Percentiles rank a stretch among this genome's conserved stretches.
phyloP scores from a whole-genome alignment of 2,797 vertebrate species.

The Oreortyx pictus region DNA sequence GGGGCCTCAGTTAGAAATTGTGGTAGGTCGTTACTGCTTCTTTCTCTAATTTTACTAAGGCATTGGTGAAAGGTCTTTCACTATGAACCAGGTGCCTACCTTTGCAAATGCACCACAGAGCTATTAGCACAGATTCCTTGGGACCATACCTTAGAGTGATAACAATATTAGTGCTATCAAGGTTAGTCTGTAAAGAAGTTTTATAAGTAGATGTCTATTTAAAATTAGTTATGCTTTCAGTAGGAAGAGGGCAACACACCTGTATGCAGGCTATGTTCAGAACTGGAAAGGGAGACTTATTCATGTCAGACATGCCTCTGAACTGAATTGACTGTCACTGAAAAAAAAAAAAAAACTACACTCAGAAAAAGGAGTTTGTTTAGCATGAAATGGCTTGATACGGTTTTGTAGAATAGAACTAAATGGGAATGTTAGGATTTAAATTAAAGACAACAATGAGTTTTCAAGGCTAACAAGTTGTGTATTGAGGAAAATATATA shows the following conservation, averaged over 20 bases:
- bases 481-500: not conserved
- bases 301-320: not conserved
- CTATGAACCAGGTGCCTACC: rapidly evolving
- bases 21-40: not conserved
- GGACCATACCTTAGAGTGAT: not conserved
- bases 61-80: not conserved
- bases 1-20: not conserved
- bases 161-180: rapidly evolving
- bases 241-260: not conserved
- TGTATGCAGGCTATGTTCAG: not conserved
- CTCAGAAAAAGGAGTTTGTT: not conserved
- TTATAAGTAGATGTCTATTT: too few species aligned
- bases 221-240: not conserved
- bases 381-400: not conserved
- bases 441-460: not conserved
- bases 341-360: not conserved
- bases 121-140: not conserved
- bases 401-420: not conserved
- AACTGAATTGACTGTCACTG: not conserved
- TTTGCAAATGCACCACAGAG: not conserved
- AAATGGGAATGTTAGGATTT: not conserved
- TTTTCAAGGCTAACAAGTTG: not conserved
- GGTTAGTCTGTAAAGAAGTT: not conserved
- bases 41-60: not conserved
- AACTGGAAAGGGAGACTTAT: not conserved